Conservation (phyloP, 1,140 invertebrate species). For the Diprion similis region DNA sequence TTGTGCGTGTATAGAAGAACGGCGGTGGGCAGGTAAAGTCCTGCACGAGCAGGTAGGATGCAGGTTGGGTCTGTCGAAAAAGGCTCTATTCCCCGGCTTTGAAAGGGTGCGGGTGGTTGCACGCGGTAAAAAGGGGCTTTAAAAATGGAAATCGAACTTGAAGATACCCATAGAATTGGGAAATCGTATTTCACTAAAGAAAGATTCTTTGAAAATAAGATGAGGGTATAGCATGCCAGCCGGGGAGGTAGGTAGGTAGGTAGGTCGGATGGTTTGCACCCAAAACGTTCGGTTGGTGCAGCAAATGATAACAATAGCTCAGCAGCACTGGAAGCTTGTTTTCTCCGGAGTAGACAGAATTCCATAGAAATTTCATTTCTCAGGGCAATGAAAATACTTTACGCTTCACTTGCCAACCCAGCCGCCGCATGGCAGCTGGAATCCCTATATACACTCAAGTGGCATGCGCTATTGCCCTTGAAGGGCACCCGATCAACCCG, state of each 20-base stretch:
- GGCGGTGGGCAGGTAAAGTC: not conserved
- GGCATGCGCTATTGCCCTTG: too few species aligned
- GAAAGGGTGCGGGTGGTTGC: conserved; percentile 3
- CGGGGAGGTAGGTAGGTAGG: not conserved
- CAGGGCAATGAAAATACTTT: not conserved
- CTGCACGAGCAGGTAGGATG: not conserved
- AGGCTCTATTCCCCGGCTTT: not conserved
- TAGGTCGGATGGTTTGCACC: not conserved
- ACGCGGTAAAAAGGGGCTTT: not conserved
- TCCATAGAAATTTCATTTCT: not conserved
- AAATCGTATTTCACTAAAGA: not conserved
- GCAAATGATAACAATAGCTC: not conserved
- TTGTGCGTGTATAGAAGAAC: not conserved
- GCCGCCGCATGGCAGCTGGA: too few species aligned
- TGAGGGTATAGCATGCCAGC: not conserved
- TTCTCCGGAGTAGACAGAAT: not conserved
- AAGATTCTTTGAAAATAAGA: conserved; percentile 6
- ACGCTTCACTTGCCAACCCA: not conserved
- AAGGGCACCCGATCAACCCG: too few species aligned
- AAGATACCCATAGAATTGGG: conserved; percentile 1
- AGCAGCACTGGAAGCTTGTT: not conserved
- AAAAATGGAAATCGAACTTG: not conserved
- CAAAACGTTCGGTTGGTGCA: not conserved
- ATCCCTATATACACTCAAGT: too few species aligned
- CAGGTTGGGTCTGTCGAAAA: not conserved